phyloP scores from a whole-genome alignment of 2,888 invertebrate species.

The Acheta domesticus region DNA sequence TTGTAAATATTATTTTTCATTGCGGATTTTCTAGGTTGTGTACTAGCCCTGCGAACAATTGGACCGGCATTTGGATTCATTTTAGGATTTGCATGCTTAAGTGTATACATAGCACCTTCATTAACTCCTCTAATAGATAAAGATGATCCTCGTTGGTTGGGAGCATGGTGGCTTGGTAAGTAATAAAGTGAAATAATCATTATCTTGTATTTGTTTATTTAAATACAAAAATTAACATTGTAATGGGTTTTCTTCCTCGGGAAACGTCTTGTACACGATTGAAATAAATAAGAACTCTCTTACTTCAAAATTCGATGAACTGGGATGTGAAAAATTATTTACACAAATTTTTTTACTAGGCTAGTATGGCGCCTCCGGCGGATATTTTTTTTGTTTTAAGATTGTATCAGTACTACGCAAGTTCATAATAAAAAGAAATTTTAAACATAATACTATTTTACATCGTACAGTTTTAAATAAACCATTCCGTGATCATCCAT shows the following conservation, averaged over 20 bases:
- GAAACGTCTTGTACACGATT: no score
- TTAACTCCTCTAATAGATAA: constrained; percentile 58
- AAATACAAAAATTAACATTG: background rate
- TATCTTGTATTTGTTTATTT: background rate
- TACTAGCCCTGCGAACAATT: constrained; percentile 52
- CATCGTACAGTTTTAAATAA: no score
- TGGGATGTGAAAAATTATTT: no score
- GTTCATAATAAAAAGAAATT: no score
- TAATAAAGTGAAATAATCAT: background rate
- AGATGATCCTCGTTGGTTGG: constrained; percentile 65
- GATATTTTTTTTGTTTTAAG: no score
- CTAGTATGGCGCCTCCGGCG: no score
- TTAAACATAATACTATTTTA: no score
- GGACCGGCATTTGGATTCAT: constrained; percentile 61
- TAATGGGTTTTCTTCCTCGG: background rate
- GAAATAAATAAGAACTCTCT: no score
- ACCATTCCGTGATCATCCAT: no score
- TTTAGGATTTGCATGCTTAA: constrained; percentile 53
- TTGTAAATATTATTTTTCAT: background rate
- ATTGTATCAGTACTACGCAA: no score
- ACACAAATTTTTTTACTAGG: no score
- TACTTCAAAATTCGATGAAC: no score
- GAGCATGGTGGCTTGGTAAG: constrained; percentile 72
- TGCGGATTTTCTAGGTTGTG: constrained; percentile 47
- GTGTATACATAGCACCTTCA: constrained; percentile 58